A percentile compares a stretch with the other conserved stretches of the same genome.
These are phyloP conservation scores for Bufotes viridis DNA, from an alignment of 2,797 vertebrate species.

Conservation along the genomic window DNA sequence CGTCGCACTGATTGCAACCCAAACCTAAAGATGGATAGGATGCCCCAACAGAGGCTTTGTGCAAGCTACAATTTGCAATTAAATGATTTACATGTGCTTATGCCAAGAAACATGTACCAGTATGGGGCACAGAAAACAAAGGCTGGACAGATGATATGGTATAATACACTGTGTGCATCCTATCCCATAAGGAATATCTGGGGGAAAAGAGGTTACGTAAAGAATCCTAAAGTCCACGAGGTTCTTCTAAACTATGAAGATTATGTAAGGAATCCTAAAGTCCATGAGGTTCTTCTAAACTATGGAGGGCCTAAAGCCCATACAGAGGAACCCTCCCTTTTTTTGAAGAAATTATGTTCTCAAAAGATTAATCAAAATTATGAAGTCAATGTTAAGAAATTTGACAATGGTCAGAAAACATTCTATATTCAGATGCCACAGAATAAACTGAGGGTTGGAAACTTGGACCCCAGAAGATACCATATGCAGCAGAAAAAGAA, in stretches of 20 bases:
- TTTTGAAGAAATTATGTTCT: not conserved
- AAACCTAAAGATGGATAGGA: not conserved
- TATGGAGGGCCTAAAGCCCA: constrained; percentile 38
- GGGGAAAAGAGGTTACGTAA: not conserved
- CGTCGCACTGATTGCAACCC: too few species aligned
- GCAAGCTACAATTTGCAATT: constrained; percentile 51
- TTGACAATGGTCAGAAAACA: not conserved
- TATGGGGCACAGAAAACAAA: not conserved
- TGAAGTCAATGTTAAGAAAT: not conserved
- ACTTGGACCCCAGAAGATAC: not conserved
- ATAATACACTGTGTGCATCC: not conserved
- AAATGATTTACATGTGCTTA: constrained; percentile 22
- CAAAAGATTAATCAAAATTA: not conserved
- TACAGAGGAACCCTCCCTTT: not conserved
- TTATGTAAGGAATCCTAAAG: constrained; percentile 5
- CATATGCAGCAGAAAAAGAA: constrained; percentile 32
- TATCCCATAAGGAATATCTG: not conserved
- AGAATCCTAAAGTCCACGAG: constrained; percentile 36
- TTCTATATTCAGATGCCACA: constrained; percentile 49
- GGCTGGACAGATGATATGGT: not conserved
- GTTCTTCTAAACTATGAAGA: constrained; percentile 39
- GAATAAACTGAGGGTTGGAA: constrained; percentile 41
- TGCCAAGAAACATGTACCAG: not conserved
- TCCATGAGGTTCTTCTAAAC: constrained; percentile 35
- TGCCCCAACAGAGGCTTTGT: constrained; percentile 32